Evolutionary conservation across 2,888 invertebrate species (phyloP).

Genomic region (Cantharis rufa): DNA sequence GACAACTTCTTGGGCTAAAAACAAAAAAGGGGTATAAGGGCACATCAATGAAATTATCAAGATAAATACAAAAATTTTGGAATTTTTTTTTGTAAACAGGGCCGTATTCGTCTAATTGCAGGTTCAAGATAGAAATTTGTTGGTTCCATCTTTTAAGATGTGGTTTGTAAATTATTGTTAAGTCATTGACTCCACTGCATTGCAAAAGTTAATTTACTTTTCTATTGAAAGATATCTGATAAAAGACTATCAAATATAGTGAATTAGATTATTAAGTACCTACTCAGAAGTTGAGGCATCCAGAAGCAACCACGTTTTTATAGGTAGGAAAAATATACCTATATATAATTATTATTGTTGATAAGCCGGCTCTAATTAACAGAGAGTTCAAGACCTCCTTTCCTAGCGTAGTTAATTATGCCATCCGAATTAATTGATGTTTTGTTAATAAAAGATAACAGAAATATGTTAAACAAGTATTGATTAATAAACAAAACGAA

Average conservation of each 20-base stretch:
- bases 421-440: not conserved
- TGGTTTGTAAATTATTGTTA: too few species aligned
- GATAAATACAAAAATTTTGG: too few species aligned
- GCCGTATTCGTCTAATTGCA: too few species aligned
- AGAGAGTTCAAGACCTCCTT: not conserved
- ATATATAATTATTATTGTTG: not conserved
- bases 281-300: not conserved
- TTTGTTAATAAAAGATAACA: not conserved
- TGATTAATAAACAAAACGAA: not conserved
- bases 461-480: not conserved
- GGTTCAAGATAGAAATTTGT: too few species aligned
- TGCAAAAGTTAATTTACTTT: too few species aligned
- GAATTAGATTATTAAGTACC: not conserved
- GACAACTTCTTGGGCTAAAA: too few species aligned
- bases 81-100: too few species aligned
- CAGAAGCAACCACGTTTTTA: too few species aligned
- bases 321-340: not conserved
- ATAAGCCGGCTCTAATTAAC: not conserved
- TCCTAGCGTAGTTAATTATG: not conserved
- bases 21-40: too few species aligned
- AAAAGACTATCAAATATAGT: not conserved
- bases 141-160: too few species aligned
- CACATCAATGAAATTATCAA: too few species aligned
- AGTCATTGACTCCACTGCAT: too few species aligned
- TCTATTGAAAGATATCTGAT: not conserved